Percentiles rank a stretch among this genome's conserved stretches.
phyloP scores from a whole-genome alignment of 1,140 invertebrate genomes.

The Drosophila ohnishii region DNA sequence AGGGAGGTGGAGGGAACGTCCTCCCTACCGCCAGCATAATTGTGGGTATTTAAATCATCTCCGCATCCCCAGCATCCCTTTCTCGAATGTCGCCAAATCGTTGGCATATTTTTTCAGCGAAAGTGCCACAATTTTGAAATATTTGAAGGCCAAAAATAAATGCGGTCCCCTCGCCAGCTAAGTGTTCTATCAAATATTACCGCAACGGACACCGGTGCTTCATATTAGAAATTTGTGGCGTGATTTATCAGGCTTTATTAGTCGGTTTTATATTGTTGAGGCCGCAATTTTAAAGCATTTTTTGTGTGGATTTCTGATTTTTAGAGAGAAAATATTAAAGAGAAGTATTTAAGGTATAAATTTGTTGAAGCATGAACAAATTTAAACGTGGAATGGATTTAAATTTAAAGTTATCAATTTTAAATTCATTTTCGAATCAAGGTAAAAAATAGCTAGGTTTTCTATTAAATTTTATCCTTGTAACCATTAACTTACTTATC shows the following conservation, averaged over 20 bases:
- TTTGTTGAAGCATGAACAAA: not conserved
- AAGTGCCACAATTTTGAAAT: constrained; percentile 36
- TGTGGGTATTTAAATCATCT: constrained; percentile 41
- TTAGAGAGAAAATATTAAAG: not conserved
- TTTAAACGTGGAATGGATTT: too few species aligned
- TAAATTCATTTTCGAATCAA: too few species aligned
- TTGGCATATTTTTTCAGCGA: constrained; percentile 8
- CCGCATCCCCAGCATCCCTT: constrained; percentile 5
- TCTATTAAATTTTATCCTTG: too few species aligned
- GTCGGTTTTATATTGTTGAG: constrained; percentile 16
- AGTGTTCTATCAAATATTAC: constrained; percentile 38
- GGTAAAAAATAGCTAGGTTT: too few species aligned
- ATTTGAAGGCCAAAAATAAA: constrained; percentile 38
- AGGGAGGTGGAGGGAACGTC: not conserved
- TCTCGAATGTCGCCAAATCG: not conserved
- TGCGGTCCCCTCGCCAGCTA: constrained; percentile 22
- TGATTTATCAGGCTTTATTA: constrained; percentile 28
- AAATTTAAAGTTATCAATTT: too few species aligned
- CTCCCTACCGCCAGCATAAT: constrained; percentile 33
- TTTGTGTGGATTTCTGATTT: not conserved
- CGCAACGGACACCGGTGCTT: not conserved
- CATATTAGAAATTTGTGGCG: constrained; percentile 15
- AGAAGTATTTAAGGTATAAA: not conserved
- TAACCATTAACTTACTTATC: too few species aligned
- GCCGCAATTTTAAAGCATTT: constrained; percentile 6